Evolutionary conservation across 2,888 invertebrate species (phyloP), one percentile per base, ranked within the genome.

Genomic region (Mamestra brassicae): DNA sequence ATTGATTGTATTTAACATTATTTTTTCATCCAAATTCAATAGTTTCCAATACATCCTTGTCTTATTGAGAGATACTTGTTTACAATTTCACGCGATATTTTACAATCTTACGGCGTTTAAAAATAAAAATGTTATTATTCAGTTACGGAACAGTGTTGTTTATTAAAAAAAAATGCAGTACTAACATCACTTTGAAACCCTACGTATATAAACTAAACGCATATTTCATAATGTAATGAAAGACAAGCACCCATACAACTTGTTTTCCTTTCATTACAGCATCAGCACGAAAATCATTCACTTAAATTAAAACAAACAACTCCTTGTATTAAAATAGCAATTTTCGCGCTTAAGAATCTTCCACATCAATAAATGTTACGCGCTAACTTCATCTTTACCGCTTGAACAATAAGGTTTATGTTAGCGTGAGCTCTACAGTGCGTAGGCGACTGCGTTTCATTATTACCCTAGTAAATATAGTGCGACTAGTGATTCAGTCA

Each of bases 401-500:
- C 1, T 0, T 4, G 2, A 0, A 1, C 0, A 0, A 42, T 67
- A 75, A 45, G 6, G 72, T 61, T 38, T 54, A 68, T 38, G 42
- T 66, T 78, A 11, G 10, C 34, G 4, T 78, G 7, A 57, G 10
- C 10, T 15, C 4, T 52, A 42, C 10, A 36, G 36, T 72, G 72
- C 67, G 77, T 84, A 60, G 26, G 26, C 17, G 36, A 34, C 26
- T 47, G 10, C n/a, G 58, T 58, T 76, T 5, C n/a, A 15, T 54
- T 60, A 80, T 84, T 71, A 71, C 61, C 74, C 55, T 77, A 10
- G 69, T 77, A 80, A 80, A 83, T 83, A 76, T 67, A 62, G 61
- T 57, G 52, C 67, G 74, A 80, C 76, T 63, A 72, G 78, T 78
- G 62, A 81, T 78, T 73, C 81, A 86, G 81, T 78, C 61, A 81